Base-by-base conservation (phyloP, 2,888 invertebrate species). In the Agonopterix alstromeriana region DNA sequence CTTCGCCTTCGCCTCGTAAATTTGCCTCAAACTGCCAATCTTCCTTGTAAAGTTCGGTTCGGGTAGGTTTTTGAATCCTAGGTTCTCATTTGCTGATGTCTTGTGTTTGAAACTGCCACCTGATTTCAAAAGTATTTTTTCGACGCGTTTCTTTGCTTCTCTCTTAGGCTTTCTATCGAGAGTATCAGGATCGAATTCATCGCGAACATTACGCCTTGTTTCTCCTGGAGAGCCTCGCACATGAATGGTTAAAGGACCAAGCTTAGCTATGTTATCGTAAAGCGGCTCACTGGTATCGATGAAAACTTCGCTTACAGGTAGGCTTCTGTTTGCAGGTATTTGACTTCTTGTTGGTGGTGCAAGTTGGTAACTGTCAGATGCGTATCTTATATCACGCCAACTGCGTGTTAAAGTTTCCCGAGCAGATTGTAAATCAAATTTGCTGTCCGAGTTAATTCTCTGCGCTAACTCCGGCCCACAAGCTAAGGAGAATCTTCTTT, bases 181-280 rank as follows among this genome's bases (percentile, higher is more conserved):
- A 0, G 96, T 96, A 60, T 96, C 96, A 0, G 95, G 95, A 70
- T 96, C 96, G 67, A 95, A 96, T 50, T 93, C 93, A 63, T 94
- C 94, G 9, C 91, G 92, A 53, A 93, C 92, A 46, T 92, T 90
- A 38, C 92, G 91, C 51, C 90, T 90, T 10, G 90, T 90, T 65
- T 93, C 93, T 49, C 93, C 90, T 0, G 95, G 93, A 89, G 68
- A 93, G 77, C 80, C 95, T 91, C 75, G 93, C 84, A 96, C 94
- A 82, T 95, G 93, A 53, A 96, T 96, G 8, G 95, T 94, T 61
- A 96, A 84, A 53, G 94, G 93, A 3, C 95, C 95, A 0, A 94
- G 94, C 53, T 93, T 93, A 38, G 68, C 67, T 17, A 81, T 50
- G 48, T 91, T 89, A 53, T 89, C 86, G n/a, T 91, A 92, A 35